phyloP scores from a whole-genome alignment of 2,888 invertebrate species.

The Chouioia cunea region DNA sequence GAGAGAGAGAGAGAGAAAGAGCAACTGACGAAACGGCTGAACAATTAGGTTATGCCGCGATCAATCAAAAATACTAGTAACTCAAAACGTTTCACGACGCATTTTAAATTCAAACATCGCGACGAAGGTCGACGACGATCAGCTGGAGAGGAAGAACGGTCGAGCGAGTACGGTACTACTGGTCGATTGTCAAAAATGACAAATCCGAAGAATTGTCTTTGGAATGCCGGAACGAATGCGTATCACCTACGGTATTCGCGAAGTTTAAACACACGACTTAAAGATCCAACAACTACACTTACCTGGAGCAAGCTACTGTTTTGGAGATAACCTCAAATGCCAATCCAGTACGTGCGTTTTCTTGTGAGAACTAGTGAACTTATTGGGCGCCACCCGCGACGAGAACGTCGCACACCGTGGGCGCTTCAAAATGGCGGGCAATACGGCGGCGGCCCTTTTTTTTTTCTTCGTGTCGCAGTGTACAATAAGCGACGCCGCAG shows the following conservation, averaged over 20 bases:
- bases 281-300: neutral
- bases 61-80: constrained; percentile 38
- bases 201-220: constrained; percentile 4
- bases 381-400: neutral
- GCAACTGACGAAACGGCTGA: constrained; percentile 11
- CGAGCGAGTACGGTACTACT: too few relatives aligned
- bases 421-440: constrained; percentile 43
- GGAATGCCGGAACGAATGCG: constrained; percentile 29
- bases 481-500: constrained; percentile 3
- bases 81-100: constrained; percentile 11
- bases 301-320: constrained; percentile 18
- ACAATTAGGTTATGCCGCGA: constrained; percentile 18
- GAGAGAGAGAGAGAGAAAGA: constrained; percentile 6
- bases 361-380: too few relatives aligned
- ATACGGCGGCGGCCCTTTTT: constrained; percentile 36
- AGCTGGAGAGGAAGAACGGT: too few relatives aligned
- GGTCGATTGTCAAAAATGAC: neutral
- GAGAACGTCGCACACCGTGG: constrained; percentile 1
- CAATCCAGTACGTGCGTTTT: neutral
- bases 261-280: too few relatives aligned
- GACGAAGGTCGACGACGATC: too few relatives aligned
- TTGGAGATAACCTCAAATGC: constrained; percentile 34
- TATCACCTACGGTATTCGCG: too few relatives aligned
- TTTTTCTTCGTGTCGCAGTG: neutral
- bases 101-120: neutral